Evolutionary conservation across 2,113 vertebrate genomes (phyloP).

Genomic region (Prionailurus viverrinus): DNA sequence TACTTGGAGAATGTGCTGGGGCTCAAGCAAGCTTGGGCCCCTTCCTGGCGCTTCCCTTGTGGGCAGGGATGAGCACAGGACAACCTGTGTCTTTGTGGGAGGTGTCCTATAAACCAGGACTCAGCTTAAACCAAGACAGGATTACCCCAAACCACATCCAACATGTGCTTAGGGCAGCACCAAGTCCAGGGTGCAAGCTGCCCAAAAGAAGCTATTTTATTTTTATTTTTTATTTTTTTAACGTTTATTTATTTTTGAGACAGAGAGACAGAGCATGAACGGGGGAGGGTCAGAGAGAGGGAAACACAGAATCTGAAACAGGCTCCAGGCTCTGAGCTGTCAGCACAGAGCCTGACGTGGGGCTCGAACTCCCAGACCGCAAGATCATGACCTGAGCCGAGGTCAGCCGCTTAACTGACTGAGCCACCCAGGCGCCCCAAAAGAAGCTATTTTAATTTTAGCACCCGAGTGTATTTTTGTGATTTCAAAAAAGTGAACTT

Average conservation of each 20-base stretch:
- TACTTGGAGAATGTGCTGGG: background rate
- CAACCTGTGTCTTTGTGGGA: background rate
- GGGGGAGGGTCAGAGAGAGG: too few relatives aligned
- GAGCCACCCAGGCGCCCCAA: background rate
- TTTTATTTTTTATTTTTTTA: background rate
- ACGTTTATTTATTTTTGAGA: too few relatives aligned
- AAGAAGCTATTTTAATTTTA: background rate
- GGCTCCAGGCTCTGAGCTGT: too few relatives aligned
- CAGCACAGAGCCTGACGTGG: too few relatives aligned
- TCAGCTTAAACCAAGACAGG: background rate
- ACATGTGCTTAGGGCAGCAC: accelerated
- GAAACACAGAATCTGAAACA: too few relatives aligned
- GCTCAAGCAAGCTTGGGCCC: background rate
- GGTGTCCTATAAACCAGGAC: background rate
- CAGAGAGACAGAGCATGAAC: too few relatives aligned
- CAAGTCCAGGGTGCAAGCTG: background rate
- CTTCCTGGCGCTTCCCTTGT: background rate
- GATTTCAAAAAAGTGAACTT: slow-evolving; percentile 48
- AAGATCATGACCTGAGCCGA: too few relatives aligned
- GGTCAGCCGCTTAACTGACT: too few relatives aligned
- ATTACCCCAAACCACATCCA: background rate
- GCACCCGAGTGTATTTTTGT: background rate
- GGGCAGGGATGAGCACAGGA: background rate
- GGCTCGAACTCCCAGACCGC: too few relatives aligned
- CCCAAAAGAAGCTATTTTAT: background rate